phyloP scores from a whole-genome alignment of 1,140 invertebrate genomes.

The Drosophila baimaii region DNA sequence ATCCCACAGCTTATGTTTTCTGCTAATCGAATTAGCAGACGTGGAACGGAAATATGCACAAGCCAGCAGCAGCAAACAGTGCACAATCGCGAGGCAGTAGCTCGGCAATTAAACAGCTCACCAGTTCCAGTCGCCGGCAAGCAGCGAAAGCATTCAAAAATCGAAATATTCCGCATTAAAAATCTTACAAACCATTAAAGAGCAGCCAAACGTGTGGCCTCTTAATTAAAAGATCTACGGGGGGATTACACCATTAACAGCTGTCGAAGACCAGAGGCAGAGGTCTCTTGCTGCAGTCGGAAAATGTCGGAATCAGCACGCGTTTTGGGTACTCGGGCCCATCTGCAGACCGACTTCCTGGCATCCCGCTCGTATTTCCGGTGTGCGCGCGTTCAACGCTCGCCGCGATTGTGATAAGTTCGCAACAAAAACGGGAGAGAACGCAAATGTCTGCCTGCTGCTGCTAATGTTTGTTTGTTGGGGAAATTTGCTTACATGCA shows the following conservation, averaged over 20 bases:
- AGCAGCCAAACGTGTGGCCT: conserved; percentile 66
- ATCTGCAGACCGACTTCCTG: conserved; percentile 56
- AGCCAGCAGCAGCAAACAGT: conserved; percentile 40
- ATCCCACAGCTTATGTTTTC: conserved; percentile 4
- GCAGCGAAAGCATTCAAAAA: conserved; percentile 26
- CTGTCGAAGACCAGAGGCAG: conserved; percentile 32
- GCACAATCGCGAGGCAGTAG: conserved; percentile 7
- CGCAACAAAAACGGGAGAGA: conserved; percentile 26
- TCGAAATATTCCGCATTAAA: conserved; percentile 15
- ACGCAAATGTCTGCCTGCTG: conserved; percentile 66
- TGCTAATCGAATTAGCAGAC: conserved; percentile 55
- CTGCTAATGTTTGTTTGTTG: conserved; percentile 58
- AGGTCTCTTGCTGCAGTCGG: conserved; percentile 18
- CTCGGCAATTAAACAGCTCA: conserved; percentile 40
- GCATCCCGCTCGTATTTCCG: conserved; percentile 79
- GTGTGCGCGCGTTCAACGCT: conserved; percentile 68
- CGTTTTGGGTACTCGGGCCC: conserved; percentile 41
- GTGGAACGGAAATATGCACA: conserved; percentile 54
- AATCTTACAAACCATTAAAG: conserved; percentile 77
- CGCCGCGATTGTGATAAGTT: conserved; percentile 68
- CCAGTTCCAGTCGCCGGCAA: conserved; percentile 14
- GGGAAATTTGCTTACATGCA: conserved; percentile 68
- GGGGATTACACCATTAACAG: conserved; percentile 67
- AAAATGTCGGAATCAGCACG: conserved; percentile 42
- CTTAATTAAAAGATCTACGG: conserved; percentile 72